These are phyloP conservation scores for Lasioglossum malachurum DNA, from an alignment of 2,888 invertebrate species.

Conservation along the genomic window DNA sequence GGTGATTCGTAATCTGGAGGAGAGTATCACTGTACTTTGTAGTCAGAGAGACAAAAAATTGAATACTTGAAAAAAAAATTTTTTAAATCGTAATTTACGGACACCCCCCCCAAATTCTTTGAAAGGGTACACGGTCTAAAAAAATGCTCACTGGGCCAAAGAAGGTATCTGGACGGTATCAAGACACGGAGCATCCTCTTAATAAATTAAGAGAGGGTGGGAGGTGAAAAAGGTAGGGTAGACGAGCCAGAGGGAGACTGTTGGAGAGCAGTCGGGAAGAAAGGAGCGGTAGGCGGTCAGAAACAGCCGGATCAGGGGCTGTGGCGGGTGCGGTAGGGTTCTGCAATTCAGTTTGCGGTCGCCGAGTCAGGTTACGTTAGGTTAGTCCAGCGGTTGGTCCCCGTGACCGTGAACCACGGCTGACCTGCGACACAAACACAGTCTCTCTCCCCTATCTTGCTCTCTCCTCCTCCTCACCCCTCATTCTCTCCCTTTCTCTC, in stretches of 20 bases:
- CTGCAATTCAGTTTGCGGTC: conserved; percentile 76
- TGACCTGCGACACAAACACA: conserved; percentile 83
- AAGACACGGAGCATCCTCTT: conserved; percentile 20
- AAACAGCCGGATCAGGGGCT: conserved; percentile 17
- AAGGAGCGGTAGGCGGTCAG: conserved; percentile 53
- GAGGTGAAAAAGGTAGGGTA: conserved; percentile 17
- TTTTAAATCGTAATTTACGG: too few species aligned
- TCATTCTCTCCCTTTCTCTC: conserved; percentile 56
- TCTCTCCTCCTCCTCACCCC: neutral
- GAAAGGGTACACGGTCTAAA: neutral
- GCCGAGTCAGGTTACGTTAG: conserved; percentile 74
- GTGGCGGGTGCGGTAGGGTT: conserved; percentile 22
- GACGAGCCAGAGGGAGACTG: neutral
- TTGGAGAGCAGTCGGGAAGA: conserved; percentile 40
- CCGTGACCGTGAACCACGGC: conserved; percentile 82
- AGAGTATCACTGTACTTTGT: neutral
- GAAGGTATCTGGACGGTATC: neutral
- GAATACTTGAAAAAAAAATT: too few species aligned
- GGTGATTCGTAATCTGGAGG: neutral
- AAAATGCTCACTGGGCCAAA: neutral
- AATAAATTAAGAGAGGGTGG: conserved; percentile 55
- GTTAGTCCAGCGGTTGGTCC: conserved; percentile 76
- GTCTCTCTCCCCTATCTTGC: conserved; percentile 51
- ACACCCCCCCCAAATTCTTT: too few species aligned
- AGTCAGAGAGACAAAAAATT: neutral